A percentile compares a stretch with the other conserved stretches of the same genome.
Evolutionary conservation across 2,888 invertebrate genomes (phyloP).

Genomic region (Agonum fuliginosum): DNA sequence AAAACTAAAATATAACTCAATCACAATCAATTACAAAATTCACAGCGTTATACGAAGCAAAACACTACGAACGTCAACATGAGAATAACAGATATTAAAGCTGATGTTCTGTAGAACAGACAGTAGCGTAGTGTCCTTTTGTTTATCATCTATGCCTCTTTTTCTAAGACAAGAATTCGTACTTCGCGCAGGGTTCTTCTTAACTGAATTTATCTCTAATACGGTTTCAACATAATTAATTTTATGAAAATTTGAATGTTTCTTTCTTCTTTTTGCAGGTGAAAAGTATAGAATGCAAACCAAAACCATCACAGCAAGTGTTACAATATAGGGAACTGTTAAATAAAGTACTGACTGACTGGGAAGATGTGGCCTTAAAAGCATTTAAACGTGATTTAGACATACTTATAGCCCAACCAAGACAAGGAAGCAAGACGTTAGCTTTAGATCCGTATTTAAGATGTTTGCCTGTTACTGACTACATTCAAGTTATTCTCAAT

Average conservation of each 20-base stretch:
- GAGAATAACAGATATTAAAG: too few relatives aligned
- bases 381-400: constrained; percentile 83
- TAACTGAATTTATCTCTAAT: too few relatives aligned
- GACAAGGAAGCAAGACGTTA: constrained; percentile 63
- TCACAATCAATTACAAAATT: too few relatives aligned
- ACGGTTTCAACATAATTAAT: too few relatives aligned
- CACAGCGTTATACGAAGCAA: too few relatives aligned
- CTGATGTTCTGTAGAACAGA: too few relatives aligned
- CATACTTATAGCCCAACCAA: constrained; percentile 78
- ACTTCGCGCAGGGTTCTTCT: too few relatives aligned
- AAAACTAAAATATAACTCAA: too few relatives aligned
- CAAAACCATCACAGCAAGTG: constrained; percentile 66
- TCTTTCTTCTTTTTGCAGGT: constrained; percentile 66
- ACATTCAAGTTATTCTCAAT: constrained; percentile 79
- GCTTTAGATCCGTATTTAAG: constrained; percentile 69
- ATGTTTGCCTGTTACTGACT: constrained; percentile 70
- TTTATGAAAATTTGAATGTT: constrained; percentile 25
- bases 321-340: constrained; percentile 74
- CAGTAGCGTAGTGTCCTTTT: too few relatives aligned
- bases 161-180: too few relatives aligned
- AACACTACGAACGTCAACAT: too few relatives aligned
- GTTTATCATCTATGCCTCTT: too few relatives aligned
- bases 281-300: constrained; percentile 68
- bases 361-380: constrained; percentile 78
- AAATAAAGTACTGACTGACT: constrained; percentile 77